These are phyloP conservation scores for Campoletis raptor DNA, from an alignment of 2,888 invertebrate genomes.

Conservation along the genomic window DNA sequence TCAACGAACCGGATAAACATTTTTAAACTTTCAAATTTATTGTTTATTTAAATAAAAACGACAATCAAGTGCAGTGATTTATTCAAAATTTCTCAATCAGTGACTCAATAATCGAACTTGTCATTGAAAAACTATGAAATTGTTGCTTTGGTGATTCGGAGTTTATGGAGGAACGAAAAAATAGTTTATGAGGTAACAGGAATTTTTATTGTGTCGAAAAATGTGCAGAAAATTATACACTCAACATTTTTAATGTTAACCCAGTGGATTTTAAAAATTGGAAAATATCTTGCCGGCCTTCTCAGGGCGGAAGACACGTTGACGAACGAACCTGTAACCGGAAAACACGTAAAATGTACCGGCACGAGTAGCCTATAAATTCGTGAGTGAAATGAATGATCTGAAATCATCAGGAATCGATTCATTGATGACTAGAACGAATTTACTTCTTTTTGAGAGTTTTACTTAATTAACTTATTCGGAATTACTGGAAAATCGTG, in stretches of 20 bases:
- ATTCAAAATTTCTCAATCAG: background rate
- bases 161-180: background rate
- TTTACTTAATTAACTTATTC: background rate
- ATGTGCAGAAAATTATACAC: background rate
- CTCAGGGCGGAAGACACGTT: constrained; percentile 45
- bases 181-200: background rate
- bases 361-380: constrained; percentile 2
- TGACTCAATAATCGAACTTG: background rate
- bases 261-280: background rate
- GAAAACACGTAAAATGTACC: constrained; percentile 26
- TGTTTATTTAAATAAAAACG: background rate
- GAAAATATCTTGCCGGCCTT: background rate
- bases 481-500: background rate
- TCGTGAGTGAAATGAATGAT: constrained; percentile 32
- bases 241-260: background rate
- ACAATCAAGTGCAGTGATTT: background rate
- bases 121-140: background rate
- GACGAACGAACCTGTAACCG: background rate
- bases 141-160: background rate
- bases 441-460: background rate
- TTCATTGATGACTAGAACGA: background rate
- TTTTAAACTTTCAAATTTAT: background rate
- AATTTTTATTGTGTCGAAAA: background rate
- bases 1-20: background rate
- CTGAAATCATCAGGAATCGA: background rate